Evolutionary conservation across 2,888 invertebrate species (phyloP), one percentile per base, ranked within the genome.

Genomic region (Conus canariensis): DNA sequence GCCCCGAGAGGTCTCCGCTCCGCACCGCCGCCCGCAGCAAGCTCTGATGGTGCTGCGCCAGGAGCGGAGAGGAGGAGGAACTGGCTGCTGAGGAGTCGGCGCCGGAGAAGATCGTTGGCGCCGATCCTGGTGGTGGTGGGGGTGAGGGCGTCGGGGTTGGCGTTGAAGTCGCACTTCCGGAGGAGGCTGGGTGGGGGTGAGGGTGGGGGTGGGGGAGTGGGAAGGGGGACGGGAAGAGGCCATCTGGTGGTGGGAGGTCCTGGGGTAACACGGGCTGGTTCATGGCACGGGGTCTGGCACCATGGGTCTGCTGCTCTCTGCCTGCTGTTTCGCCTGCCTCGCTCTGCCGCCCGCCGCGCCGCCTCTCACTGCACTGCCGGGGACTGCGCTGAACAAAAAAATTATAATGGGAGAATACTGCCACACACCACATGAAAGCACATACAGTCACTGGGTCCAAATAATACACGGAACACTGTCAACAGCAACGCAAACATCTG

Each of bases 21-120:
- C 94, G 92, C 3, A 96, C 95, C 8, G 96, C 96, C 88, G 95
- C 95, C 77, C 95, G 93, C 92, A 96, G 96, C 88, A 94, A 93
- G 90, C 94, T 94, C 92, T 96, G 96, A 90, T 93, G 94, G 45
- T 93, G 93, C 70, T 91, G 91, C 80, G 88, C 89, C 60, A 91
- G n/a, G 45, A 91, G 88, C 19, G 91, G 89, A 7, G 90, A 90
- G n/a, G 88, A 86, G 4, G 88, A 64, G 7, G 90, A 45, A 45
- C 45, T 3, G 45, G 45, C 45, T 4, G 45, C 45, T 45, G 45
- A 45, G 45, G 45, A 45, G 45, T 45, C 87, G 14, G 89, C 19
- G 30, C 14, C 45, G 25, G 88, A 86, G 22, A n/a, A 56, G 60
- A 82, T 77, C 59, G 77, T 22, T 14, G 85, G 19, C n/a, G 70